Evolutionary conservation across 1,140 invertebrate species (phyloP).

Genomic region (Mylabris phalerata): DNA sequence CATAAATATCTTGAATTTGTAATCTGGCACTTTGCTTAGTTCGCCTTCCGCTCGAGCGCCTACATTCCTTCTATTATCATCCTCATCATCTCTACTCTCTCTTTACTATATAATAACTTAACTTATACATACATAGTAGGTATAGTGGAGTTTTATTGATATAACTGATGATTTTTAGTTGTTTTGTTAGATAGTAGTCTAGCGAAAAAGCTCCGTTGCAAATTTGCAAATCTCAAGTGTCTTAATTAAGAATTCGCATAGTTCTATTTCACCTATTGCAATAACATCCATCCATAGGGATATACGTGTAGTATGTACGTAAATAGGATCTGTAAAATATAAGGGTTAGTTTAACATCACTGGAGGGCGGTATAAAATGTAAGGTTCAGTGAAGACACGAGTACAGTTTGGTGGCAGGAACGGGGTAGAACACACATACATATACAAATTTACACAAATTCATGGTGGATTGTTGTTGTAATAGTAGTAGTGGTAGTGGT

Average conservation of each 20-base stretch:
- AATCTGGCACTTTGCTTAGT: slow-evolving; percentile 36
- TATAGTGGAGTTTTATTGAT: slow-evolving; percentile 3
- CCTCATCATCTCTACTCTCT: slow-evolving; percentile 7
- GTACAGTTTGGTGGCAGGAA: slow-evolving; percentile 22
- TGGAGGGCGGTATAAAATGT: slow-evolving; percentile 30
- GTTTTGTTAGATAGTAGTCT: slow-evolving; percentile 3
- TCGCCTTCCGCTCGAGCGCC: slow-evolving; percentile 32
- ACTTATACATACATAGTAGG: slow-evolving; percentile 28
- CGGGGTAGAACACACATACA: neutral
- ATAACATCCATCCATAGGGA: slow-evolving; percentile 2
- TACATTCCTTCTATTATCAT: slow-evolving; percentile 33
- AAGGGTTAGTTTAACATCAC: slow-evolving; percentile 32
- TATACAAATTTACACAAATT: neutral
- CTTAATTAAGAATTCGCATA: too few relatives aligned
- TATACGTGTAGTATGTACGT: neutral
- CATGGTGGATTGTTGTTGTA: neutral
- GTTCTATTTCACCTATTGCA: too few relatives aligned
- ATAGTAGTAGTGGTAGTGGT: neutral
- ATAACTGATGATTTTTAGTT: neutral
- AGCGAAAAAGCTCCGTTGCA: too few relatives aligned
- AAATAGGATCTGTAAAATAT: slow-evolving; percentile 10
- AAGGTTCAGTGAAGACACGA: slow-evolving; percentile 32
- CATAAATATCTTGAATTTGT: slow-evolving; percentile 37
- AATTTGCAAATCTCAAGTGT: too few relatives aligned
- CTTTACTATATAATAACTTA: slow-evolving; percentile 20